These are phyloP conservation scores for Gorsachius goisagi DNA, from an alignment of 2,113 vertebrate species.

Conservation along the genomic window DNA sequence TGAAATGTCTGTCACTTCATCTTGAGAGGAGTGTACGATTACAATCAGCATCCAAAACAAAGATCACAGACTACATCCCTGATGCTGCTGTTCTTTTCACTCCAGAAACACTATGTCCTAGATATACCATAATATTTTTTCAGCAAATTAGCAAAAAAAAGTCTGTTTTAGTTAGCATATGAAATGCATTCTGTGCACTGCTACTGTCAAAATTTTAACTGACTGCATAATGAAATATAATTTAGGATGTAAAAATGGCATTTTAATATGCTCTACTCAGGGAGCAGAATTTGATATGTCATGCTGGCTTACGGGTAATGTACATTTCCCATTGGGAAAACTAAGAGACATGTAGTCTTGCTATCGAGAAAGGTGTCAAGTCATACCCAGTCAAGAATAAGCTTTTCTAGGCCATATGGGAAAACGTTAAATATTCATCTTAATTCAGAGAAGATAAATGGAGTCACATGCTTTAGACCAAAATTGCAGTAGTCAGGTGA, in stretches of 20 bases:
- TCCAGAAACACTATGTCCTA: constrained; percentile 31
- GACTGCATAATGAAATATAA: constrained; percentile 54
- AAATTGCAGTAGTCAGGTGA: not conserved
- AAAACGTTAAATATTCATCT: not conserved
- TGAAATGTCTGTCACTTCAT: not conserved
- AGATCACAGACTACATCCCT: constrained; percentile 29
- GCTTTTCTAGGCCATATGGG: not conserved
- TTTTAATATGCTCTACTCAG: constrained; percentile 16
- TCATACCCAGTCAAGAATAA: constrained; percentile 1
- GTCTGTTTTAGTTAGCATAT: constrained; percentile 44
- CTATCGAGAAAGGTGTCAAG: constrained; percentile 39
- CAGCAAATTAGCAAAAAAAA: constrained; percentile 9
- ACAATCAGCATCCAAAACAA: constrained; percentile 5
- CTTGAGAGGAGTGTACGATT: not conserved
- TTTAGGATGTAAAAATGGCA: constrained; percentile 42
- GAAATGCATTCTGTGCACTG: constrained; percentile 32
- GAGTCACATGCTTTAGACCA: not conserved
- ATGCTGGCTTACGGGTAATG: constrained; percentile 21
- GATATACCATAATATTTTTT: constrained; percentile 55
- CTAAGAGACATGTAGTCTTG: not conserved
- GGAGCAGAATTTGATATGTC: constrained; percentile 40
- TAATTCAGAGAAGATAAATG: not conserved
- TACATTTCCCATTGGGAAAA: constrained; percentile 5
- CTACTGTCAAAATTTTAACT: constrained; percentile 51
- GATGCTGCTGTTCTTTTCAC: constrained; percentile 20